Conservation (phyloP, 2,113 vertebrate species). For the Peromyscus polionotus region DNA sequence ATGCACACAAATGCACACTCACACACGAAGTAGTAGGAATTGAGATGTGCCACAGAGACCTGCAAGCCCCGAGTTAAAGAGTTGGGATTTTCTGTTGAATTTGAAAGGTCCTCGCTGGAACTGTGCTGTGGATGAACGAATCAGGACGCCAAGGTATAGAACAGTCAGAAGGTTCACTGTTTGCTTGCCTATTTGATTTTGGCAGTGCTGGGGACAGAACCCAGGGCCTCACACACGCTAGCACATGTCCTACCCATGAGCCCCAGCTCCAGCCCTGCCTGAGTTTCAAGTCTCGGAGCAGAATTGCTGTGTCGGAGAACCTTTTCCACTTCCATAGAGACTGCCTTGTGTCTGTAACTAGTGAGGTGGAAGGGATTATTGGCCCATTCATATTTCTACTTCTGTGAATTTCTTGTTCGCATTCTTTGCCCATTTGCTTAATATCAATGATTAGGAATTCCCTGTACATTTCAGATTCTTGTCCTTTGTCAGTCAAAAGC, state of each 20-base stretch:
- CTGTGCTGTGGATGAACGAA: conserved; percentile 1
- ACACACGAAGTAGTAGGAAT: not conserved
- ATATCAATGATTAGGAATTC: not conserved
- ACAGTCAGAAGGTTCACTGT: not conserved
- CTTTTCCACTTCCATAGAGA: not conserved
- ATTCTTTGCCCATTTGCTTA: conserved; percentile 44
- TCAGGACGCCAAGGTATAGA: not conserved
- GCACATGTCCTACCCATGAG: not conserved
- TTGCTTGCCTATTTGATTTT: not conserved
- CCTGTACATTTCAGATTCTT: conserved; percentile 2
- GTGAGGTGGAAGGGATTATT: not conserved
- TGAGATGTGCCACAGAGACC: not conserved
- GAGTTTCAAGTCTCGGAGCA: not conserved
- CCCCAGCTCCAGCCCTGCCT: not conserved
- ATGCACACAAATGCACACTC: not conserved
- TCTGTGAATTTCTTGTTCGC: not conserved
- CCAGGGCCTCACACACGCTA: not conserved
- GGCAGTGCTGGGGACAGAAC: not conserved
- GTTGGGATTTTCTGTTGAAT: conserved; percentile 16
- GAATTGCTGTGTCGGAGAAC: not conserved
- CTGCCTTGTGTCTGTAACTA: not conserved
- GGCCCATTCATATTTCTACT: not conserved
- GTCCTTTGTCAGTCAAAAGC: not conserved
- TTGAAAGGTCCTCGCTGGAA: not conserved
- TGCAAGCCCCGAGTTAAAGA: not conserved